phyloP scores from a whole-genome alignment of 2,888 invertebrate species.

The Mythimna albipuncta region DNA sequence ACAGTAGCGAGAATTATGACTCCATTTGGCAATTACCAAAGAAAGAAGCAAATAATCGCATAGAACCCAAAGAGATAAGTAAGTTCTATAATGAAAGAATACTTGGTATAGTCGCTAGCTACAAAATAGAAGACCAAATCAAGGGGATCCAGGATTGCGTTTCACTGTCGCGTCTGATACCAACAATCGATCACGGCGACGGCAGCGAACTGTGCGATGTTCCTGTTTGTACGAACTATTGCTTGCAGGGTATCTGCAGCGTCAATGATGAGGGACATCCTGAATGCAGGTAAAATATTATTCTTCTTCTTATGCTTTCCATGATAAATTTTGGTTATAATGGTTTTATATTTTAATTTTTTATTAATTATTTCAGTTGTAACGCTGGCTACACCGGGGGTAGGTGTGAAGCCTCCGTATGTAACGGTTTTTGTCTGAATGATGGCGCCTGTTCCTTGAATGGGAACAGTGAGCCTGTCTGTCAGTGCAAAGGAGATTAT shows the following conservation, averaged over 20 bases:
- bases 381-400: too few species aligned
- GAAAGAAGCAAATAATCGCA: rapidly evolving
- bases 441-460: not conserved
- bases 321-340: not conserved
- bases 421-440: not conserved
- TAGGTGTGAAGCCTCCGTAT: not conserved
- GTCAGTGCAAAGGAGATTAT: not conserved
- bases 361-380: not conserved
- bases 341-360: not conserved
- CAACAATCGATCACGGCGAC: constrained; percentile 89
- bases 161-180: constrained; percentile 67
- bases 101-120: constrained; percentile 82
- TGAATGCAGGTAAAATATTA: constrained; percentile 78
- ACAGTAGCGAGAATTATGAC: constrained; percentile 74
- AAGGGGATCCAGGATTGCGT: constrained; percentile 72
- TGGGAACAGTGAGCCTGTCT: not conserved
- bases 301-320: not conserved
- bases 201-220: constrained; percentile 92
- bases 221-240: constrained; percentile 92
- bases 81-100: constrained; percentile 67
- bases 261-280: constrained; percentile 75
- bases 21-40: constrained; percentile 1
- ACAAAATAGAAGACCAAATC: constrained; percentile 78
- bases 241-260: constrained; percentile 92
- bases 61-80: rapidly evolving